Evolutionary conservation across 1,140 invertebrate genomes (phyloP).

Genomic region (Scylla paramamosain): DNA sequence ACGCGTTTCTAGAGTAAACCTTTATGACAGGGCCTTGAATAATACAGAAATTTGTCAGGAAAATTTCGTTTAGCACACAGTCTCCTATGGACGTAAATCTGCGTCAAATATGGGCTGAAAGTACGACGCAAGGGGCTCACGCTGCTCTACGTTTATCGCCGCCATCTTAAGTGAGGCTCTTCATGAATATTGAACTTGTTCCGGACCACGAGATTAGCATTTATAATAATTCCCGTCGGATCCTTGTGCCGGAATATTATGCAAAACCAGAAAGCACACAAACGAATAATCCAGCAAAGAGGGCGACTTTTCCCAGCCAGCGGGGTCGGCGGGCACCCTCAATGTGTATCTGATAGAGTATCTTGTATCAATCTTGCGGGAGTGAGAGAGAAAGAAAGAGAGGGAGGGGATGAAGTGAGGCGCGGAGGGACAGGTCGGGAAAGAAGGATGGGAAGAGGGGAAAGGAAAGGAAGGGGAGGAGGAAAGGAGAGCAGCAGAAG

Average conservation of each 20-base stretch:
- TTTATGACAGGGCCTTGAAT: neutral
- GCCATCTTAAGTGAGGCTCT: too few species aligned
- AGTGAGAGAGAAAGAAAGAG: neutral
- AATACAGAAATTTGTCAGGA: neutral
- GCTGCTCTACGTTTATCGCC: too few species aligned
- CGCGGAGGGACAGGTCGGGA: neutral
- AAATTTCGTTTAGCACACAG: neutral
- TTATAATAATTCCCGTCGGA: neutral
- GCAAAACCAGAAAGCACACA: neutral
- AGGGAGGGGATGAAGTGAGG: neutral
- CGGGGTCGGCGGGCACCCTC: too few species aligned
- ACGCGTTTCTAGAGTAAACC: neutral
- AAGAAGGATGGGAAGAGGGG: neutral
- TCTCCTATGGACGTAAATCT: neutral
- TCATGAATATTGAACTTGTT: too few species aligned
- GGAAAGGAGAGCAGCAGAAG: neutral
- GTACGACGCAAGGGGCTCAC: too few species aligned
- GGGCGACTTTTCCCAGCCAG: neutral
- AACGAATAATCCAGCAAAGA: constrained; percentile 4
- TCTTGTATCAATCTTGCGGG: neutral
- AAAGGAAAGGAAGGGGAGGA: neutral
- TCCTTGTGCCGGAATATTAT: neutral
- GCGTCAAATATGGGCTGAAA: too few species aligned
- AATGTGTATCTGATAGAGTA: too few species aligned
- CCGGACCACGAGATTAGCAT: too few species aligned